These are phyloP conservation scores for Nymphalis polychloros DNA, from an alignment of 2,888 invertebrate genomes.

Conservation along the genomic window DNA sequence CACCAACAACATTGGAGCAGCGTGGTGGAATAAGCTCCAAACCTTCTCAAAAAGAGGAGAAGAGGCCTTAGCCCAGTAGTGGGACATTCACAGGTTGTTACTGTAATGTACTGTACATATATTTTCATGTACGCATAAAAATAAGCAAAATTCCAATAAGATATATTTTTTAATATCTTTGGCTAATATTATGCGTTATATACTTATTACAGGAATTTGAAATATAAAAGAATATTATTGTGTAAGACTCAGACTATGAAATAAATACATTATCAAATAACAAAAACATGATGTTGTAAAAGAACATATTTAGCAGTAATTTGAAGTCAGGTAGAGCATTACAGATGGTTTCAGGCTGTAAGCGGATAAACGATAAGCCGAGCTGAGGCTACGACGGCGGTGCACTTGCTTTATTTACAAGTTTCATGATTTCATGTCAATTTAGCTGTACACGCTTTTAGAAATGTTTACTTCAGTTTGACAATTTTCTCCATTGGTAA, in stretches of 20 bases:
- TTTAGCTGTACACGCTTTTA: background rate
- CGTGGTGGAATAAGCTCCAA: too few species aligned
- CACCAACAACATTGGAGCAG: too few species aligned
- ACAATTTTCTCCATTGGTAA: background rate
- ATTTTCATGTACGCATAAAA: too few species aligned
- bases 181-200: too few species aligned
- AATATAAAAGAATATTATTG: too few species aligned
- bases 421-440: background rate
- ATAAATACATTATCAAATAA: background rate
- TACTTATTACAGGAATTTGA: too few species aligned
- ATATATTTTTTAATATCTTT: too few species aligned
- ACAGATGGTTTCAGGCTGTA: constrained; percentile 8
- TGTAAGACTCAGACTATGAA: background rate
- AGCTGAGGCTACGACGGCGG: background rate
- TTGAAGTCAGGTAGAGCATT: background rate
- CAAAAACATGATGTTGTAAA: background rate
- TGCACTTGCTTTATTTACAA: background rate
- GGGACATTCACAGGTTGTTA: too few species aligned
- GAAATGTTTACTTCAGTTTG: background rate
- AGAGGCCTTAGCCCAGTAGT: too few species aligned
- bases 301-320: background rate
- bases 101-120: too few species aligned
- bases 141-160: too few species aligned
- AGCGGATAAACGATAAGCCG: constrained; percentile 23
- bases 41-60: too few species aligned